These are phyloP conservation scores for Eupithecia insigniata DNA, from an alignment of 2,888 invertebrate species.

Conservation along the genomic window DNA sequence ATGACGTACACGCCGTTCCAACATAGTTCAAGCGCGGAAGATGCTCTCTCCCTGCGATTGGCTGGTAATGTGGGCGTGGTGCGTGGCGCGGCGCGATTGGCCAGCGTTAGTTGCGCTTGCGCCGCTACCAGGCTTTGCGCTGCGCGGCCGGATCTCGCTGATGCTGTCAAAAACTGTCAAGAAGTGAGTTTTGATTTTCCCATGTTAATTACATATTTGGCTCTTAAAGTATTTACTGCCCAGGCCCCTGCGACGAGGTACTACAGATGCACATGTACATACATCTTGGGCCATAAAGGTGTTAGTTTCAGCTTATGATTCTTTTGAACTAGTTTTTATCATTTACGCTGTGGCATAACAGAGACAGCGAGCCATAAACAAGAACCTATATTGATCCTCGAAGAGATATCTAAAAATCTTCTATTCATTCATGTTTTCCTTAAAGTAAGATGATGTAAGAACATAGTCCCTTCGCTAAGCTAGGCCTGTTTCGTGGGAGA, in stretches of 20 bases:
- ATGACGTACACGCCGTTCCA: conserved; percentile 54
- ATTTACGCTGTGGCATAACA: neutral
- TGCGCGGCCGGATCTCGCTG: conserved; percentile 65
- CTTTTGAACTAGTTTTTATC: neutral
- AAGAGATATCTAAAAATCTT: neutral
- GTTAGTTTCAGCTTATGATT: neutral
- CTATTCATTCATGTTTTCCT: neutral
- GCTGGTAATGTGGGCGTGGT: conserved; percentile 73
- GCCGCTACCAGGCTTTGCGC: conserved; percentile 75
- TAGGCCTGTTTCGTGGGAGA: too few species aligned
- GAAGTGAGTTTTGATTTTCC: conserved; percentile 58
- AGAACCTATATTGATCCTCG: neutral
- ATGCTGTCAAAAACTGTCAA: conserved; percentile 69
- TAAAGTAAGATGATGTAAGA: too few species aligned
- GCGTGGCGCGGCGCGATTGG: conserved; percentile 75
- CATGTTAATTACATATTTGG: too few species aligned
- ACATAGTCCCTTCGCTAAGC: too few species aligned
- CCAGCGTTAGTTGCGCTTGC: conserved; percentile 77
- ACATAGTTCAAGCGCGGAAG: conserved; percentile 34
- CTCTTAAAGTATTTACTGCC: neutral
- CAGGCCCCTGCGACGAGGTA: neutral
- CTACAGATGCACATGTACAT: neutral
- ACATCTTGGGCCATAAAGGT: neutral
- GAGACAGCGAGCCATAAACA: neutral
- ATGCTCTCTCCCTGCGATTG: conserved; percentile 46